These are phyloP conservation scores for Ammodytes dubius DNA, from an alignment of 2,113 vertebrate genomes.

Conservation along the genomic window DNA sequence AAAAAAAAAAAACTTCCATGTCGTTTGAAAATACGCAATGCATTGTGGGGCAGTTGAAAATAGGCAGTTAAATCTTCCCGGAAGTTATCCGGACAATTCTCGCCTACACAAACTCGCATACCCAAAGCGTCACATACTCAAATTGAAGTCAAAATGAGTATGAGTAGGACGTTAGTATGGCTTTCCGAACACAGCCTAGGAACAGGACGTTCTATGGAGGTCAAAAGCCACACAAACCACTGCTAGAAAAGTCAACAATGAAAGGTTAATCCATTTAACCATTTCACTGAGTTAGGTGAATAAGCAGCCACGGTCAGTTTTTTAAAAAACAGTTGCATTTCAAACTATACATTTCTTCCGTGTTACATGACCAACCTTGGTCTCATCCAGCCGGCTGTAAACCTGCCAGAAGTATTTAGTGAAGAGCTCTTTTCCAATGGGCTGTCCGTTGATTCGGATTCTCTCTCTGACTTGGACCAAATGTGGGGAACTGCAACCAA, in stretches of 20 bases:
- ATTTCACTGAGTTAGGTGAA: neutral
- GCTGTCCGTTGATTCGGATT: slow-evolving; percentile 94
- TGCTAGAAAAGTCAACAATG: neutral
- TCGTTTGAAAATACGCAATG: no score
- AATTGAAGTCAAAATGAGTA: no score
- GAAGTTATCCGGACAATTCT: no score
- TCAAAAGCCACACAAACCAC: neutral
- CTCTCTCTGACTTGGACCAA: slow-evolving; percentile 95
- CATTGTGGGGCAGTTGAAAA: no score
- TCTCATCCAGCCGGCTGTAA: slow-evolving; percentile 90
- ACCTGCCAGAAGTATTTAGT: slow-evolving; percentile 96
- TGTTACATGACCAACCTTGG: slow-evolving; percentile 84
- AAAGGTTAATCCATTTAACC: neutral
- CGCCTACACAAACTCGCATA: no score
- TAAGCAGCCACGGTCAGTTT: neutral
- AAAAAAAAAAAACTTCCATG: no score
- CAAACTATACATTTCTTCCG: neutral
- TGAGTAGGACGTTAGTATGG: no score
- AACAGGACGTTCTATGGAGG: neutral
- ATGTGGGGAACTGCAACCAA: slow-evolving; percentile 91
- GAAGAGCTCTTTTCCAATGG: slow-evolving; percentile 93
- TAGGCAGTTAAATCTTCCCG: no score
- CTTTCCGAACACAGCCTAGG: no score
- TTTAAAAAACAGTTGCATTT: neutral
- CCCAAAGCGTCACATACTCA: no score